phyloP scores from a whole-genome alignment of 37 sponge, comb jelly and placozoan species.

The Spongia lamella region DNA sequence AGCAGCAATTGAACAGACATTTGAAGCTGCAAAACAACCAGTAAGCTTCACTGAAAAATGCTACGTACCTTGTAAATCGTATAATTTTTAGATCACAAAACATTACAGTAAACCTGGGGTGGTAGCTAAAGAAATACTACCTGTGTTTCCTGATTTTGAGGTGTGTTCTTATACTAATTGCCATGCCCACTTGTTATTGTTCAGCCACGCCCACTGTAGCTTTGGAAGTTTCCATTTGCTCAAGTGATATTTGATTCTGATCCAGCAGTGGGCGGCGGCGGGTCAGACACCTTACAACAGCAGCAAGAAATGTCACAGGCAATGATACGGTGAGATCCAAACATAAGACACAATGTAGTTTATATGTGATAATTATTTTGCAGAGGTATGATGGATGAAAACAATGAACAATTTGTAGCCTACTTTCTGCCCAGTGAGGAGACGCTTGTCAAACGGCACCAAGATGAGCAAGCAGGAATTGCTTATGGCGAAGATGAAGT shows the following conservation, averaged over 20 bases:
- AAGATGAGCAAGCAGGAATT: slow-evolving; percentile 48
- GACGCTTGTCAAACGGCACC: slow-evolving; percentile 69
- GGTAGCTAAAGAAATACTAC: slow-evolving; percentile 77
- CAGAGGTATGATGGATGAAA: slow-evolving; percentile 98
- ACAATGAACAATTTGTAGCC: slow-evolving; percentile 97
- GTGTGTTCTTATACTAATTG: slow-evolving; percentile 52
- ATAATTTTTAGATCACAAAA: slow-evolving; percentile 55
- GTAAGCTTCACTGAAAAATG: slow-evolving; percentile 40
- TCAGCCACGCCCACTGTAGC: slow-evolving; percentile 24
- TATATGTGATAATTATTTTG: background rate
- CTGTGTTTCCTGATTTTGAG: slow-evolving; percentile 91
- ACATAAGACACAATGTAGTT: background rate
- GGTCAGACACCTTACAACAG: slow-evolving; percentile 38
- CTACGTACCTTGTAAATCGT: background rate
- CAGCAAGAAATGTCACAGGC: slow-evolving; percentile 86
- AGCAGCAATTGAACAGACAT: slow-evolving; percentile 91
- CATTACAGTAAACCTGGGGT: slow-evolving; percentile 95
- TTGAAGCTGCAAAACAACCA: slow-evolving; percentile 91
- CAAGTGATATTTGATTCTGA: slow-evolving; percentile 97
- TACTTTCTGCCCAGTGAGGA: slow-evolving; percentile 96
- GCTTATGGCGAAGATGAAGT: slow-evolving; percentile 54
- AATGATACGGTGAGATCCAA: slow-evolving; percentile 76
- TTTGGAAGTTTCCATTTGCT: slow-evolving; percentile 95
- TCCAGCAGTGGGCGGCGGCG: slow-evolving; percentile 51
- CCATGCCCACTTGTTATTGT: background rate